Base-by-base conservation (phyloP, 2,113 vertebrate species). In the Procavia capensis region DNA sequence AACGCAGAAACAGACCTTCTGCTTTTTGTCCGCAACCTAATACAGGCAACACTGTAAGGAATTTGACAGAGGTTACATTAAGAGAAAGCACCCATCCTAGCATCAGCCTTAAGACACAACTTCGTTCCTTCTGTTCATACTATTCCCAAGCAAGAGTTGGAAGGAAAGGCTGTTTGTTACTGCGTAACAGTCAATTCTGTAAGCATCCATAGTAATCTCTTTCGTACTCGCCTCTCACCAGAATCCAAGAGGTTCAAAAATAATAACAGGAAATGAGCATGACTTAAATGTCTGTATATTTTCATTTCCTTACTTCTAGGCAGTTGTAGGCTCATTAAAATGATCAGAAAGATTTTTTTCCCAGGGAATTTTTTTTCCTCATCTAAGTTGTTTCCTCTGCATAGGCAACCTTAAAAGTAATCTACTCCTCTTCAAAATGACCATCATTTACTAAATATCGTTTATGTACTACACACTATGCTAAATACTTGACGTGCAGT, bases 11-110 rank as follows among this genome's bases (percentile, higher is more conserved):
- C 1, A 31, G 24, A 31, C 31, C 31, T 41, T 70, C 29, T 34
- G 3, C 25, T 27, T 11, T 29, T n/a, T 1, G 20, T 25, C 8
- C 5, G 6, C 0, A 17, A 3, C 27, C 39, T 9, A 43, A 34
- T 3, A 2, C 3, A 47, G 19, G 25, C 25, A 34, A 57, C 11
- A 25, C 14, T 25, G 2, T 11, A 72, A 88, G 41, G 29, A n/a
- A 82, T 27, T 63, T 61, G 82, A 61, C 3, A n/a, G 43, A 25
- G 31, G 9, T 36, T 5, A 36, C 2, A 22, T 0, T 4, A 17
- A n/a, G 34, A 78, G 22, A 8, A 6, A 31, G 43, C 31, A 39
- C 22, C 29, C 63, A 63, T 22, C 50, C 39, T 45, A 7, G 61
- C 1, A 41, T 3, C 14, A 25, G 47, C 2, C 1, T 16, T 50